Percentiles rank a stretch among this genome's conserved stretches.
phyloP scores from a whole-genome alignment of 2,888 invertebrate species.

The Lasioglossum vierecki region DNA sequence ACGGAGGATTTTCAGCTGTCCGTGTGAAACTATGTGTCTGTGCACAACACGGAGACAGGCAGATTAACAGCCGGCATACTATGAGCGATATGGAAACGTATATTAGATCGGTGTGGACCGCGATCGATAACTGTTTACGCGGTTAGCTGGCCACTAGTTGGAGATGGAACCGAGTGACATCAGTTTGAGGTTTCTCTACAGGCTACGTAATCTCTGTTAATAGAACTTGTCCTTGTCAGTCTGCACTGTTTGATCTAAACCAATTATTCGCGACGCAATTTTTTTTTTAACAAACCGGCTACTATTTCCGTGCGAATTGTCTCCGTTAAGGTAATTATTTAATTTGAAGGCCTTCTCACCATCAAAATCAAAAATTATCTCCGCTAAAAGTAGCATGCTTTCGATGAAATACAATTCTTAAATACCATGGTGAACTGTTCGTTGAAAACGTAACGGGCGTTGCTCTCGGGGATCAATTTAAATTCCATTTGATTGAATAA shows the following conservation, averaged over 20 bases:
- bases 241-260: not conserved
- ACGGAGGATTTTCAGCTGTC: not conserved
- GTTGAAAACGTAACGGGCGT: not conserved
- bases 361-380: no score
- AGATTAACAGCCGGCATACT: conserved; percentile 21
- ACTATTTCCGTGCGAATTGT: not conserved
- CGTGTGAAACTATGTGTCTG: not conserved
- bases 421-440: not conserved
- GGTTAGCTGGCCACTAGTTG: conserved; percentile 29
- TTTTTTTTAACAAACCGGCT: not conserved
- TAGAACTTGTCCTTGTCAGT: not conserved
- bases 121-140: conserved; percentile 44
- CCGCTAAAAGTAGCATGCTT: no score
- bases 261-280: not conserved
- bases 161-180: conserved; percentile 36
- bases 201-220: conserved; percentile 17
- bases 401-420: not conserved
- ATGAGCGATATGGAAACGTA: conserved; percentile 19
- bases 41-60: not conserved
- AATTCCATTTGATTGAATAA: not conserved
- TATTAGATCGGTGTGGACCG: conserved; percentile 37
- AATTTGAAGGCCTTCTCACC: no score
- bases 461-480: not conserved
- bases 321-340: not conserved
- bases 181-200: conserved; percentile 13